These are phyloP conservation scores for Corythoichthys haematopterus DNA, from an alignment of 2,113 vertebrate genomes.

Conservation along the genomic window DNA sequence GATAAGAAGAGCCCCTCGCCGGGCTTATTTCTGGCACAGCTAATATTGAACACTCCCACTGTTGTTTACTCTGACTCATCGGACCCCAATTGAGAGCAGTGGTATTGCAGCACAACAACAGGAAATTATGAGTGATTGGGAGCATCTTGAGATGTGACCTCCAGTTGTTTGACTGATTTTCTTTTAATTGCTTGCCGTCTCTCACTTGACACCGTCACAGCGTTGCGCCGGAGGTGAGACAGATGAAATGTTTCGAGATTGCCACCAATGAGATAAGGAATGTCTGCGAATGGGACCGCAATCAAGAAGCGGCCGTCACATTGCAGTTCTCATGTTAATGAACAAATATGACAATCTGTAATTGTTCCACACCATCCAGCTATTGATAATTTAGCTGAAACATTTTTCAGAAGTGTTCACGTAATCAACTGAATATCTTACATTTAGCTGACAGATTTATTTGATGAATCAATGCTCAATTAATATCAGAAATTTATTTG, in stretches of 20 bases:
- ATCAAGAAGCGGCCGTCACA: slow-evolving; percentile 41
- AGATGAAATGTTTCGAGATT: slow-evolving; percentile 51
- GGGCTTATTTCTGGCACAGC: slow-evolving; percentile 26
- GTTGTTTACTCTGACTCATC: slow-evolving; percentile 34
- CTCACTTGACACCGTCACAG: slow-evolving; percentile 67
- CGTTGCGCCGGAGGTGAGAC: slow-evolving; percentile 56
- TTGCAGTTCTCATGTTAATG: slow-evolving; percentile 49
- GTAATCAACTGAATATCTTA: slow-evolving; percentile 15
- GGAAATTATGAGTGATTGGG: slow-evolving; percentile 67
- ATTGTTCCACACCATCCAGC: slow-evolving; percentile 9
- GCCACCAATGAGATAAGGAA: slow-evolving; percentile 44
- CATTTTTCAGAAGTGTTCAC: neutral
- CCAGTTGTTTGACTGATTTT: slow-evolving; percentile 70
- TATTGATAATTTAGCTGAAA: neutral
- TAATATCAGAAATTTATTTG: slow-evolving; percentile 38
- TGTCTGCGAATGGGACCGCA: slow-evolving; percentile 44
- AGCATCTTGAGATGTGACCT: slow-evolving; percentile 71
- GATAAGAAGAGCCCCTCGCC: slow-evolving; percentile 21
- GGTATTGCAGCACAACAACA: slow-evolving; percentile 55
- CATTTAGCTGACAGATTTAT: slow-evolving; percentile 6
- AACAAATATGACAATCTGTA: slow-evolving; percentile 33
- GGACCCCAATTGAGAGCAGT: slow-evolving; percentile 47
- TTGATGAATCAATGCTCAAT: slow-evolving; percentile 29
- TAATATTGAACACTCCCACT: slow-evolving; percentile 26
- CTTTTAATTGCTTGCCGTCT: slow-evolving; percentile 69